Evolutionary conservation across 2,888 invertebrate species (phyloP).

Genomic region (Hyles lineata): DNA sequence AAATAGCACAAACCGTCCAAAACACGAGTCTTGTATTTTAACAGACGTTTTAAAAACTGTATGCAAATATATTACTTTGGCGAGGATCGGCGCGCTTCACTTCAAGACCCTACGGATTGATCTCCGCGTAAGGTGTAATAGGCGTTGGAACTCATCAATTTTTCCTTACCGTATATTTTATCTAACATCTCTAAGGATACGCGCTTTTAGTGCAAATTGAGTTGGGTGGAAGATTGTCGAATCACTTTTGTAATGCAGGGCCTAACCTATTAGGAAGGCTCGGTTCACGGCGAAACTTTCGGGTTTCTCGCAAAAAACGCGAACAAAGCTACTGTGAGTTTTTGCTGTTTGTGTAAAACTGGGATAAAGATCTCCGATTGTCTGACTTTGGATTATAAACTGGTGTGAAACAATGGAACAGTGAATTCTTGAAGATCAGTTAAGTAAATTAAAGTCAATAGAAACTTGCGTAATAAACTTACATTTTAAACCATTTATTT

Average conservation of each 20-base stretch:
- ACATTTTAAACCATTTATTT: not conserved
- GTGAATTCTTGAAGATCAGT: not conserved
- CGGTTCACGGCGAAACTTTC: conserved; percentile 13
- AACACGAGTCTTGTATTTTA: conserved; percentile 12
- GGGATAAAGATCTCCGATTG: conserved; percentile 18
- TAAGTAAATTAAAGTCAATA: not conserved
- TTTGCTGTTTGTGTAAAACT: conserved; percentile 23
- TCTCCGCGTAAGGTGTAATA: conserved; percentile 32
- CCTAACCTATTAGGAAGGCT: conserved; percentile 18
- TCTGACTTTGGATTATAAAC: conserved; percentile 4
- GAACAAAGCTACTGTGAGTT: conserved; percentile 14
- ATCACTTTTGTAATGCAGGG: conserved; percentile 40
- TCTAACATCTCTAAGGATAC: conserved; percentile 46
- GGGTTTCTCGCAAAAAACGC: conserved; percentile 27
- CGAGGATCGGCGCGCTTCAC: not conserved
- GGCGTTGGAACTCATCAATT: conserved; percentile 56
- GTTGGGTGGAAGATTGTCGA: conserved; percentile 38
- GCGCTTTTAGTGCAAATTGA: conserved; percentile 61
- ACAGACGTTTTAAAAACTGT: conserved; percentile 9
- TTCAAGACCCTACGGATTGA: conserved; percentile 13
- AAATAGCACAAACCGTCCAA: not conserved
- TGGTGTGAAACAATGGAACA: not conserved
- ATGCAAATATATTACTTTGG: not conserved
- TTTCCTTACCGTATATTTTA: conserved; percentile 54
- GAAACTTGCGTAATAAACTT: not conserved